phyloP scores from a whole-genome alignment of 2,888 invertebrate species.

The Cybosia mesomella region DNA sequence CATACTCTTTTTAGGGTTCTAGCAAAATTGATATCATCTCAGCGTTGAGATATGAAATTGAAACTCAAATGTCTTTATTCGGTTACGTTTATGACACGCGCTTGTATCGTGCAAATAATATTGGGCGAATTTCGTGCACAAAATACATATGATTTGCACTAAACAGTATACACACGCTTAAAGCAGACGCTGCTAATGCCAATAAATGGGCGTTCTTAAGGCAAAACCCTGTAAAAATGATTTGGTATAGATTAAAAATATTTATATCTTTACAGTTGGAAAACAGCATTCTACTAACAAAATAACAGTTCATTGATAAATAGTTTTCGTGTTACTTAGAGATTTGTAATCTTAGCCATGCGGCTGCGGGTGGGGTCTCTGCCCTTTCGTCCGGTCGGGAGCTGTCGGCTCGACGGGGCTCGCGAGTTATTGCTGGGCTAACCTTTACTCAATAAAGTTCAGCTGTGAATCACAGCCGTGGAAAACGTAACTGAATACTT shows the following conservation, averaged over 20 bases:
- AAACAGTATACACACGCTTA: too few species aligned
- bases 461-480: neutral
- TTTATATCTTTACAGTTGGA: neutral
- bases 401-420: neutral
- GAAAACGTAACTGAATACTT: neutral
- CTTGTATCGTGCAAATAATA: too few species aligned
- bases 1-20: too few species aligned
- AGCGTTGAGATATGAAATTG: too few species aligned
- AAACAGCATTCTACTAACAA: neutral
- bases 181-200: too few species aligned
- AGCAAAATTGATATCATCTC: too few species aligned
- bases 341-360: slow-evolving; percentile 1
- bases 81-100: too few species aligned
- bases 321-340: slow-evolving; percentile 2
- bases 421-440: neutral
- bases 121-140: too few species aligned
- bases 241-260: neutral
- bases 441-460: neutral
- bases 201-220: too few species aligned
- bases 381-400: slow-evolving; percentile 4
- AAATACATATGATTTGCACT: too few species aligned
- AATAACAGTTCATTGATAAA: neutral
- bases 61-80: too few species aligned
- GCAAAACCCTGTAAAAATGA: neutral
- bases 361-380: neutral